Evolutionary conservation across 2,113 vertebrate genomes (phyloP).

Genomic region (Sphaerodactylus townsendi): DNA sequence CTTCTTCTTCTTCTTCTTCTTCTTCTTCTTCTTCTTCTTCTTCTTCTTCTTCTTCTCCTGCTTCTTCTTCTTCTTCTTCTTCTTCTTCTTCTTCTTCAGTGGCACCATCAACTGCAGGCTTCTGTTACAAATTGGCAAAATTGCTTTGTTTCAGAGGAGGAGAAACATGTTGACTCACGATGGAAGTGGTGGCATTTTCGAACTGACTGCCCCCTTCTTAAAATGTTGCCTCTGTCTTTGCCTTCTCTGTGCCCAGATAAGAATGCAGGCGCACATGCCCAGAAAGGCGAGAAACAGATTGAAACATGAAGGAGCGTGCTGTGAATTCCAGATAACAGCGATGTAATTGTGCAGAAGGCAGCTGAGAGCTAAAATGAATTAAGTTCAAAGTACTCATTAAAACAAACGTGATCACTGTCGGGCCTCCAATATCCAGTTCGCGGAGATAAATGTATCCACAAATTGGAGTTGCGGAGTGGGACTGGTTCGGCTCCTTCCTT

Average conservation of each 20-base stretch:
- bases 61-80: too few species aligned
- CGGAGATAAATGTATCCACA: slow-evolving; percentile 1
- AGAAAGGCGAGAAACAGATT: not conserved
- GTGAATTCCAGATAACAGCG: slow-evolving; percentile 58
- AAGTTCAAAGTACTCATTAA: not conserved
- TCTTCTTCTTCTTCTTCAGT: too few species aligned
- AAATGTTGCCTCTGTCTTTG: not conserved
- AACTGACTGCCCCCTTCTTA: not conserved
- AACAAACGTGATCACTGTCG: not conserved
- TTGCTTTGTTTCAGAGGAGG: not conserved
- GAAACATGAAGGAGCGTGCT: slow-evolving; percentile 33
- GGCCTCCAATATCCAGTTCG: slow-evolving; percentile 9
- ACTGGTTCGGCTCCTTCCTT: not conserved
- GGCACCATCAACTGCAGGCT: too few species aligned
- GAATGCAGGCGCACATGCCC: not conserved
- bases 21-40: too few species aligned
- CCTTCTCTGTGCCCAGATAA: rapidly evolving
- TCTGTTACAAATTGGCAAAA: not conserved
- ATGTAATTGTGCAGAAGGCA: slow-evolving; percentile 44
- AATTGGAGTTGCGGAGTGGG: not conserved
- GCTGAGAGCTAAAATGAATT: slow-evolving; percentile 45
- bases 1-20: too few species aligned
- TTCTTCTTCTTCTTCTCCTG: too few species aligned
- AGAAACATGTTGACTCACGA: not conserved
- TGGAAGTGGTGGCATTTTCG: not conserved